phyloP scores from a whole-genome alignment of 2,113 vertebrate genomes.

The Siniperca knerii region DNA sequence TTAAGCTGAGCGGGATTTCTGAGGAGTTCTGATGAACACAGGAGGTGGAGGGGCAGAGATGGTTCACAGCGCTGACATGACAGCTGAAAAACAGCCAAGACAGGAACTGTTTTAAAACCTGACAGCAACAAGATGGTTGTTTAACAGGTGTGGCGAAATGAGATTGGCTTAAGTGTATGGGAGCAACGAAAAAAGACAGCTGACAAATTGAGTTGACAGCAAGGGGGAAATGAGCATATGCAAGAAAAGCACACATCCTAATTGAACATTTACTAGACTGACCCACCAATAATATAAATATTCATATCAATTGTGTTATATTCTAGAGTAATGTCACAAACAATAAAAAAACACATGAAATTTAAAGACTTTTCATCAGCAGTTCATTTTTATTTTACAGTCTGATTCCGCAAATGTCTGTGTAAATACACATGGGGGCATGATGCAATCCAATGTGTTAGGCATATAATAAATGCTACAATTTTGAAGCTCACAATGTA shows the following conservation, averaged over 20 bases:
- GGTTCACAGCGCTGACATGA: conserved; percentile 45
- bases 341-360: neutral
- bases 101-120: conserved; percentile 41
- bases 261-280: conserved; percentile 1
- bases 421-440: neutral
- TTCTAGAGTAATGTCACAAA: neutral
- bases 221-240: conserved; percentile 6
- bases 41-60: conserved; percentile 33
- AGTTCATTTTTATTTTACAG: neutral
- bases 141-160: conserved; percentile 62
- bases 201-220: conserved; percentile 52
- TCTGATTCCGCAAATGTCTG: neutral
- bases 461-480: conserved; percentile 15
- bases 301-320: neutral
- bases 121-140: conserved; percentile 59
- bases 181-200: conserved; percentile 30
- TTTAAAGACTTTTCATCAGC: neutral
- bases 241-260: conserved; percentile 7
- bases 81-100: conserved; percentile 62
- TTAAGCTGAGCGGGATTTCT: conserved; percentile 32
- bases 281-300: neutral
- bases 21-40: conserved; percentile 3
- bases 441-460: neutral
- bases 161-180: conserved; percentile 24
- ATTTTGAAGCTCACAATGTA: neutral